Conservation (phyloP, 2,113 vertebrate species). For the Romanogobio albipinnatus region DNA sequence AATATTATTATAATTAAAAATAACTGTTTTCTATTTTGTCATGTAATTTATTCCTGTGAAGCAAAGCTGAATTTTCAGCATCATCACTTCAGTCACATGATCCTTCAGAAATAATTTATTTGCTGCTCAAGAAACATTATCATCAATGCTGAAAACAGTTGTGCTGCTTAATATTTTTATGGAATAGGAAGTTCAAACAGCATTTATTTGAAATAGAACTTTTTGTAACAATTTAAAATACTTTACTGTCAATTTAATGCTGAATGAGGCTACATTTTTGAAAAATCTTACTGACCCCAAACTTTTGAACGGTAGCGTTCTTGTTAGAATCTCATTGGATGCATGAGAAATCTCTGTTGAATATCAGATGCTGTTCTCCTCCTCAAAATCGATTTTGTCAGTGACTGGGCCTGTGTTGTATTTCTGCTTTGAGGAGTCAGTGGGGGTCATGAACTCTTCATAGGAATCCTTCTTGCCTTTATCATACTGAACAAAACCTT, state of each 20-base stretch:
- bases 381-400: slow-evolving; percentile 87
- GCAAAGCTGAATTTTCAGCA: not conserved
- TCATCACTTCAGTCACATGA: not conserved
- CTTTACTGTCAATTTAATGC: not conserved
- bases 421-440: slow-evolving; percentile 69
- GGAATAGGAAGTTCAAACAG: not conserved
- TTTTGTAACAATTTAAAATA: not conserved
- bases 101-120: not conserved
- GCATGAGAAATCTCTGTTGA: not conserved
- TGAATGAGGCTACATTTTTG: not conserved
- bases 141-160: not conserved
- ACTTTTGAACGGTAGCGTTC: not conserved
- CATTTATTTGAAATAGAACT: not conserved
- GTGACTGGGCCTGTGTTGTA: slow-evolving; percentile 73
- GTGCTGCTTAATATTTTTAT: not conserved
- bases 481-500: slow-evolving; percentile 78
- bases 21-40: not conserved
- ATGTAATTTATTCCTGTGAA: not conserved
- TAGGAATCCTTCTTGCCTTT: slow-evolving; percentile 84
- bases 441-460: slow-evolving; percentile 78
- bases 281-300: not conserved
- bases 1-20: not conserved
- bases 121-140: not conserved
- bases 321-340: not conserved
- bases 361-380: slow-evolving; percentile 80